Evolutionary conservation across 2,888 invertebrate genomes (phyloP).

Genomic region (Sphaerophoria taeniata): DNA sequence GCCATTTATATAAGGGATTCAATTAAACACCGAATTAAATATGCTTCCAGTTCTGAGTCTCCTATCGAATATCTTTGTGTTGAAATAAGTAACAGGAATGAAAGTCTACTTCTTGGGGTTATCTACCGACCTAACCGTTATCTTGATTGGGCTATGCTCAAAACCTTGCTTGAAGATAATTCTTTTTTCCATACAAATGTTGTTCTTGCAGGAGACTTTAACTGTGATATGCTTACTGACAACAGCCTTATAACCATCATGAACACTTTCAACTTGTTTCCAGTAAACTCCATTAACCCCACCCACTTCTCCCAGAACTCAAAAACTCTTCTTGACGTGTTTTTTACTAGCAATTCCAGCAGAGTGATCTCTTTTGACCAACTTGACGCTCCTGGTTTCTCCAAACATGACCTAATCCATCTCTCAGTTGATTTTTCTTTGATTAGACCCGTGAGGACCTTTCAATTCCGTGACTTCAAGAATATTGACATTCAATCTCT

Average conservation of each 20-base stretch:
- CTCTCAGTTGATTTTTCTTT: background rate
- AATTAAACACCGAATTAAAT: background rate
- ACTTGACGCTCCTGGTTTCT: background rate
- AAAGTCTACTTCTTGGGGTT: background rate
- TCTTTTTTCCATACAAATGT: background rate
- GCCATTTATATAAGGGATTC: background rate
- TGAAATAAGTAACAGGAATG: background rate
- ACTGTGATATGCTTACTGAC: background rate
- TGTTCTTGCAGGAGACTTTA: background rate
- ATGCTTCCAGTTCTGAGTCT: background rate
- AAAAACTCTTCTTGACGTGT: background rate
- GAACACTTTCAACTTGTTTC: background rate
- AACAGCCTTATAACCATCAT: background rate
- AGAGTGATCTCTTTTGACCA: background rate
- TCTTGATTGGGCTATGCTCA: background rate
- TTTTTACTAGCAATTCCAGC: background rate
- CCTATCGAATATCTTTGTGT: slow-evolving; percentile 1
- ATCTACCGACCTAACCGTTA: background rate
- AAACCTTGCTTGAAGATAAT: background rate
- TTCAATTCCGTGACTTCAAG: slow-evolving; percentile 2
- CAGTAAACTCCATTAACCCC: background rate
- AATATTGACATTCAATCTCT: background rate
- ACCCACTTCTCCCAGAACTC: no score
- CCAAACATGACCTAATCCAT: background rate
- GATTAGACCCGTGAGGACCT: background rate